Evolutionary conservation across 2,797 vertebrate species (phyloP).

Genomic region (Erpetoichthys calabaricus): DNA sequence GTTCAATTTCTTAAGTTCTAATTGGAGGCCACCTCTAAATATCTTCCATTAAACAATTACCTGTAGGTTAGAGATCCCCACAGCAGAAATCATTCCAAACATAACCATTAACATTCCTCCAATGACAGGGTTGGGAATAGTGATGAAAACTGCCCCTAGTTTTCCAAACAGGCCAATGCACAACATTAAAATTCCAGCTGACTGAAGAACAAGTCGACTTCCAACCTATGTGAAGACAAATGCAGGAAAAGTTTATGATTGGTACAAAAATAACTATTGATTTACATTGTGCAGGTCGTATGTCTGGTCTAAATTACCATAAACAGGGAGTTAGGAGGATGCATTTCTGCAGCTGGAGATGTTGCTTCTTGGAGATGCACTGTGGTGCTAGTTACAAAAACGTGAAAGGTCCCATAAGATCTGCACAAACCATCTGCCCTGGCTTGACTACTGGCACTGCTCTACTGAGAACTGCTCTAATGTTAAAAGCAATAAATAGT

Average conservation of each 20-base stretch:
- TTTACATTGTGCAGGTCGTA: not conserved
- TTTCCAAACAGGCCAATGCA: conserved; percentile 58
- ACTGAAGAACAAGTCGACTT: conserved; percentile 56
- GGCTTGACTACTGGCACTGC: too few species aligned
- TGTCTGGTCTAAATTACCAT: not conserved
- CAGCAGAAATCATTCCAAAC: conserved; percentile 67
- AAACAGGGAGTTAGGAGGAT: too few species aligned
- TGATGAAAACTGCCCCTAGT: conserved; percentile 61
- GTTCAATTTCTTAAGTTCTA: too few species aligned
- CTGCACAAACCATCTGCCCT: too few species aligned
- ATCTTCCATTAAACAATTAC: conserved; percentile 21
- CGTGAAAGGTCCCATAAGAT: too few species aligned
- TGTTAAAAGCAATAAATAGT: too few species aligned
- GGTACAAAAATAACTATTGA: not conserved
- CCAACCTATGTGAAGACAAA: conserved; percentile 40
- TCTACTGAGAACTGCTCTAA: too few species aligned
- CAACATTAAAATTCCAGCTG: conserved; percentile 56
- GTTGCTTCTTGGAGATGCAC: too few species aligned
- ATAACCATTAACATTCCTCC: conserved; percentile 69
- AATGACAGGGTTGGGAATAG: conserved; percentile 61
- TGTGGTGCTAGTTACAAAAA: too few species aligned
- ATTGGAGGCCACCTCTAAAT: too few species aligned
- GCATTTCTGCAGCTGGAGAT: too few species aligned
- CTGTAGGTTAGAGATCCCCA: conserved; percentile 64
- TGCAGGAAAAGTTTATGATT: not conserved